phyloP scores from a whole-genome alignment of 2,113 vertebrate species.

The Fulmarus glacialis region DNA sequence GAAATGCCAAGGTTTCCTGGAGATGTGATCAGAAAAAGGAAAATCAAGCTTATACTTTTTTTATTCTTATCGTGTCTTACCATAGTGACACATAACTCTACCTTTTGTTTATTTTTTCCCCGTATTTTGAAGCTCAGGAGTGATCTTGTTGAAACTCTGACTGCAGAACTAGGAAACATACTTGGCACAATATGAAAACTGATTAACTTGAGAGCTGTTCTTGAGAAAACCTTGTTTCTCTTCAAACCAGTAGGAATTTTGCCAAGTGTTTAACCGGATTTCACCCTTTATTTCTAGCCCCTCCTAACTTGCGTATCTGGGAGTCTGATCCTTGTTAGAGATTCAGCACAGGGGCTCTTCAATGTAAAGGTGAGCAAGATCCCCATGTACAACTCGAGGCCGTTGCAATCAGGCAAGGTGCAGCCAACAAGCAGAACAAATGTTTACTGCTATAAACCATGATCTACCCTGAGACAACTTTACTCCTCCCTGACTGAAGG shows the following conservation, averaged over 20 bases:
- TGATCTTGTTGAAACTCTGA: background rate
- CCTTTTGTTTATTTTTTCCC: background rate
- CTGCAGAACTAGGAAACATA: background rate
- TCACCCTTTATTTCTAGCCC: background rate
- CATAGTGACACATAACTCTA: background rate
- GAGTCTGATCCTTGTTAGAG: background rate
- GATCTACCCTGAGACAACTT: background rate
- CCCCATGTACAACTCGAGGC: rapidly evolving
- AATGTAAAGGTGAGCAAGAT: background rate
- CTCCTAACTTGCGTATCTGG: background rate
- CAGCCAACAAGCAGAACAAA: background rate
- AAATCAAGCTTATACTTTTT: background rate
- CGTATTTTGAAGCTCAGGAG: background rate
- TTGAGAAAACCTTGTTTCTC: background rate
- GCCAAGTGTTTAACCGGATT: background rate
- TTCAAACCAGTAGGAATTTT: background rate
- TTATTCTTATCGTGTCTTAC: background rate
- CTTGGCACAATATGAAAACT: background rate
- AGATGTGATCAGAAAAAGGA: background rate
- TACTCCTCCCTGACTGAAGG: background rate
- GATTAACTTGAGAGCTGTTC: background rate
- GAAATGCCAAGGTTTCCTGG: background rate
- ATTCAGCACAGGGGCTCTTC: background rate
- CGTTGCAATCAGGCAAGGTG: background rate
- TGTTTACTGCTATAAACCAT: background rate